Evolutionary conservation across 2,888 invertebrate species (phyloP).

Genomic region (Nasonovia ribisnigri): DNA sequence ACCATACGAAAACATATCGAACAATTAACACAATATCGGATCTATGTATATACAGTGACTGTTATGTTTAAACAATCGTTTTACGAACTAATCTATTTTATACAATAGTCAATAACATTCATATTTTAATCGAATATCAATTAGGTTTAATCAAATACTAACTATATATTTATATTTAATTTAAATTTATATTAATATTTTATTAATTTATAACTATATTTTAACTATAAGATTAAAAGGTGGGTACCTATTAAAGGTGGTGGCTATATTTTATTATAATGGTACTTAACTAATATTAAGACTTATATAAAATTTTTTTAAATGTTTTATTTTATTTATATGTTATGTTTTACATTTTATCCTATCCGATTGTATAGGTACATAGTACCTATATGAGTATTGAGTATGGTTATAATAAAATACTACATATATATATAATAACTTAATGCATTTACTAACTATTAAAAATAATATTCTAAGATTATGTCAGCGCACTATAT

Average conservation of each 20-base stretch:
- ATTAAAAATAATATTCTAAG: background rate
- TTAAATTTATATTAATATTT: background rate
- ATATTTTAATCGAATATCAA: background rate
- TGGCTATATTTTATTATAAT: background rate
- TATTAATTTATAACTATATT: background rate
- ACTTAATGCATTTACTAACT: background rate
- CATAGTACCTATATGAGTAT: background rate
- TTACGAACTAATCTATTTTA: constrained; percentile 4
- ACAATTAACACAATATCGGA: background rate
- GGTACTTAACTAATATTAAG: background rate
- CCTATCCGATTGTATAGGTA: background rate
- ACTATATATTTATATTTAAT: background rate
- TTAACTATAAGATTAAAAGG: background rate
- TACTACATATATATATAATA: background rate
- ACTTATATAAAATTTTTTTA: background rate
- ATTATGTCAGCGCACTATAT: background rate
- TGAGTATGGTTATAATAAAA: background rate
- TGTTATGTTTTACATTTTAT: background rate
- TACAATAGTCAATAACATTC: background rate
- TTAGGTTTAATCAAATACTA: background rate
- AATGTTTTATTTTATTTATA: background rate
- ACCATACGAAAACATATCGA: background rate
- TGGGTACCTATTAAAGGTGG: background rate
- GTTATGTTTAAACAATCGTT: constrained; percentile 5
- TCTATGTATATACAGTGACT: background rate